A percentile compares a stretch with the other conserved stretches of the same genome.
Evolutionary conservation across 2,888 invertebrate species (phyloP).

Genomic region (Coelopa pilipes): DNA sequence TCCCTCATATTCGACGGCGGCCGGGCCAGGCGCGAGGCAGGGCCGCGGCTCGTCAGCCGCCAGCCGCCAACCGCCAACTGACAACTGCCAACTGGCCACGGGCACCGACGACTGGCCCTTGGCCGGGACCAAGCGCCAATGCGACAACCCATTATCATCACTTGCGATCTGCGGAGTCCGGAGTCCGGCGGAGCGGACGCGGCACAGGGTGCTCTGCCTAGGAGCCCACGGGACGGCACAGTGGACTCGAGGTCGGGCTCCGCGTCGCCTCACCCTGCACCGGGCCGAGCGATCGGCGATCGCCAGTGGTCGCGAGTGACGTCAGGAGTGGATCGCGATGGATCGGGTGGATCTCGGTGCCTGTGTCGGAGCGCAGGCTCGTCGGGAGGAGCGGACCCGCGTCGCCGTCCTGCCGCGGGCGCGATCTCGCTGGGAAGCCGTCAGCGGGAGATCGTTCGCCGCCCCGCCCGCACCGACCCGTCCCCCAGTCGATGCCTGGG

Average conservation of each 20-base stretch:
- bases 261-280: background rate
- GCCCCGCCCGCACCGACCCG: background rate
- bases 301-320: slow-evolving; percentile 10
- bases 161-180: slow-evolving; percentile 48
- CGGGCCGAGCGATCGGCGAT: too few relatives aligned
- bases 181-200: background rate
- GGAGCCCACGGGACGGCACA: background rate
- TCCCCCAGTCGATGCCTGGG: slow-evolving; percentile 15
- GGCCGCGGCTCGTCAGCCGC: background rate
- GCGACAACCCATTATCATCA: slow-evolving; percentile 58
- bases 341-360: too few relatives aligned
- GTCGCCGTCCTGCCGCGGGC: slow-evolving; percentile 13
- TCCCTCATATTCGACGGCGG: slow-evolving; percentile 24
- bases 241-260: background rate
- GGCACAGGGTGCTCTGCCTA: background rate
- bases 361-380: too few relatives aligned
- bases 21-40: background rate
- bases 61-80: background rate
- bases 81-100: background rate
- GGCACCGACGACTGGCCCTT: background rate
- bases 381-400: too few relatives aligned
- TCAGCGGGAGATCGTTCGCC: slow-evolving; percentile 29
- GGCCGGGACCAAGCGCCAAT: slow-evolving; percentile 47
- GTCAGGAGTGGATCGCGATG: background rate
- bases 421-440: slow-evolving; percentile 19